Conservation (phyloP, 2,113 vertebrate genomes). For the Pachyramphus minor region DNA sequence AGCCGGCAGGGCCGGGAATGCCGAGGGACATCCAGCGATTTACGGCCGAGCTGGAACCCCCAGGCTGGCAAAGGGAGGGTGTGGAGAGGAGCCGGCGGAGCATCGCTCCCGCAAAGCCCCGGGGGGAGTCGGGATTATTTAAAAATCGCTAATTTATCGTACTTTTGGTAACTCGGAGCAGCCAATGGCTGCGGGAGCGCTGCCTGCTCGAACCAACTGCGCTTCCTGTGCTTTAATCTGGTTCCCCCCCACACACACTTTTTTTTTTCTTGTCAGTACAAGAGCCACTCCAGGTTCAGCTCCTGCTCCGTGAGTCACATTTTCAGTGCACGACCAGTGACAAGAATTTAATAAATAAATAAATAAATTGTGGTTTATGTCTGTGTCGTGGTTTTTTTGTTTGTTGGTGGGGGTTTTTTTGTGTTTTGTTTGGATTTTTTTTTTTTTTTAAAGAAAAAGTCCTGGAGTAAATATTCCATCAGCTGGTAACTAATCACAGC, state of each 20-base stretch:
- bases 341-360: not conserved
- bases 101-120: not conserved
- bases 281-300: not conserved
- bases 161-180: not conserved
- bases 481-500: not conserved
- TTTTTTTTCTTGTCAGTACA: not conserved
- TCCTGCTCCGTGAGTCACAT: not conserved
- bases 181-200: not conserved
- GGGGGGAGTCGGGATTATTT: not conserved
- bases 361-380: not conserved
- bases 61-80: not conserved
- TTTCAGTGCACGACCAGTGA: not conserved
- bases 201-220: not conserved
- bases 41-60: not conserved
- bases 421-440: not conserved
- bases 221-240: not conserved
- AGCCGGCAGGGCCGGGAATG: not conserved
- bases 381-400: not conserved
- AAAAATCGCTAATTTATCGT: not conserved
- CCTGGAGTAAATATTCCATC: not conserved
- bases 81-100: not conserved
- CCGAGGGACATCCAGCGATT: not conserved
- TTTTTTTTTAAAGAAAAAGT: not conserved
- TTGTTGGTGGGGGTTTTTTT: too few species aligned
- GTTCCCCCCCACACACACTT: too few species aligned